phyloP scores from a whole-genome alignment of 2,888 invertebrate species.

The Lasioglossum lativentre region DNA sequence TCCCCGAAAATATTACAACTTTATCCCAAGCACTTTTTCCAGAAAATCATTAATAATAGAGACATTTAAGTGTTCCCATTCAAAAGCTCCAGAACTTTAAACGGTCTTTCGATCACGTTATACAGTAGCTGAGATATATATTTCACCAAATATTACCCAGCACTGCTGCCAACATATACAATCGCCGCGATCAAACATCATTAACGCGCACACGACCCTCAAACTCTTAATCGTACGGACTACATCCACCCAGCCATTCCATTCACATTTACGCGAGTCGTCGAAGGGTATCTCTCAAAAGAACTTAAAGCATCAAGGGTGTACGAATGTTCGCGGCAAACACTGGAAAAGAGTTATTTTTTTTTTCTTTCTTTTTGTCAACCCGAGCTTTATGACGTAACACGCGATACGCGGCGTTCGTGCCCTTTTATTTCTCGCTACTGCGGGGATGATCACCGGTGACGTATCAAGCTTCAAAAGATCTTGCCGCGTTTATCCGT shows the following conservation, averaged over 20 bases:
- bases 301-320: not conserved
- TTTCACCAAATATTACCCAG: not conserved
- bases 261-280: not conserved
- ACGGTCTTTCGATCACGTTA: too few species aligned
- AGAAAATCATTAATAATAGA: too few species aligned
- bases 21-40: too few species aligned
- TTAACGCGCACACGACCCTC: not conserved
- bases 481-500: conserved; percentile 6
- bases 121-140: too few species aligned
- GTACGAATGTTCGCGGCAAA: not conserved
- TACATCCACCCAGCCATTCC: not conserved
- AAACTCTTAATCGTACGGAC: not conserved
- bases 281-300: not conserved
- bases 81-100: too few species aligned
- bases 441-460: conserved; percentile 1
- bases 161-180: not conserved
- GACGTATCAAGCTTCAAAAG: conserved; percentile 5
- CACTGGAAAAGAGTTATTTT: not conserved
- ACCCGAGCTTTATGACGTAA: not conserved
- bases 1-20: too few species aligned
- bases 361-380: not conserved
- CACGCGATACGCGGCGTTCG: not conserved
- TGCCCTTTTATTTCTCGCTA: not conserved
- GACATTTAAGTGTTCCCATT: not conserved
- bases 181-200: not conserved